Conservation (phyloP, 2,888 invertebrate genomes). For the Lepidonotus clava region DNA sequence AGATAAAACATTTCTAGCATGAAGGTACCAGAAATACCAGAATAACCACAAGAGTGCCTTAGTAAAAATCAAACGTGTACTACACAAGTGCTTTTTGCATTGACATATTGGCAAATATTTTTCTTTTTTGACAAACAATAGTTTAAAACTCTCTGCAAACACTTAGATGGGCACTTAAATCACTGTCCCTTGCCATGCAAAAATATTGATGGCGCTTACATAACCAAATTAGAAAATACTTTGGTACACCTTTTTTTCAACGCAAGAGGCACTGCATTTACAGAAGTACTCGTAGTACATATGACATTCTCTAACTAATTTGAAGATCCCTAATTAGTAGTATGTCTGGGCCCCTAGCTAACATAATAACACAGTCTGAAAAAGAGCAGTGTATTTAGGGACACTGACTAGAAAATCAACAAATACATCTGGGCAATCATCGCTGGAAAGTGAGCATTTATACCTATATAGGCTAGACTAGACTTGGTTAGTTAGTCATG, state of each 20-base stretch:
- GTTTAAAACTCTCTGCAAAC: background rate
- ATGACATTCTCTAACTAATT: background rate
- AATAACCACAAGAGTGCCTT: background rate
- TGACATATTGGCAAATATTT: conserved; percentile 8
- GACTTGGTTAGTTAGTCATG: background rate
- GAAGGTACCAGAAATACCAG: background rate
- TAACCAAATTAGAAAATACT: background rate
- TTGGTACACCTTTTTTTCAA: background rate
- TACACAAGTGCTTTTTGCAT: conserved; percentile 17
- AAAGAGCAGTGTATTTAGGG: background rate
- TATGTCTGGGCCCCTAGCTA: background rate
- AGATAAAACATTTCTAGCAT: background rate
- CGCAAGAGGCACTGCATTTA: background rate
- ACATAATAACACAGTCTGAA: background rate
- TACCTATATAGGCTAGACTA: conserved; percentile 27
- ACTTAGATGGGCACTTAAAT: background rate
- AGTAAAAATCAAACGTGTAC: background rate
- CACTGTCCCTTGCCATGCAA: background rate
- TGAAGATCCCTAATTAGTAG: conserved; percentile 22
- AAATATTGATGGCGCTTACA: background rate
- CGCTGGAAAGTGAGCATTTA: conserved; percentile 24
- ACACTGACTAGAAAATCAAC: background rate
- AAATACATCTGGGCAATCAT: conserved; percentile 8
- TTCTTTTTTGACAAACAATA: background rate
- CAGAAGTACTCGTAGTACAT: conserved; percentile 6